These are phyloP conservation scores for Empis stercorea DNA, from an alignment of 2,888 invertebrate species.

Conservation along the genomic window DNA sequence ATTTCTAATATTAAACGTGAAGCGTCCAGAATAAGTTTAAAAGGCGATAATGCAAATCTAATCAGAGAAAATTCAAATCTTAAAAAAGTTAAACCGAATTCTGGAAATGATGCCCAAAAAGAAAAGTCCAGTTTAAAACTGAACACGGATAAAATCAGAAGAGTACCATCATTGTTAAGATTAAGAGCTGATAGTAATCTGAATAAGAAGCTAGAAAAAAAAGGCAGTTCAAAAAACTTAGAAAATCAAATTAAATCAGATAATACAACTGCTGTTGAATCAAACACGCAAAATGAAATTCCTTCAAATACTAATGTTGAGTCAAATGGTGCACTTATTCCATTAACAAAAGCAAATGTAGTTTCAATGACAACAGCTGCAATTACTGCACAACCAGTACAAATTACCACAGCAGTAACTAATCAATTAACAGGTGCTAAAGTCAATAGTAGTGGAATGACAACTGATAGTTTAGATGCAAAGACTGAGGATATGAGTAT, in stretches of 20 bases:
- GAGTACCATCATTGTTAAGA: conserved; percentile 26
- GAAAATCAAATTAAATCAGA: conserved; percentile 1
- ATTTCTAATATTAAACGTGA: conserved; percentile 8
- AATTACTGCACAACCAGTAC: conserved; percentile 43
- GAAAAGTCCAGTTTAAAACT: conserved; percentile 2
- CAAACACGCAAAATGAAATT: background rate
- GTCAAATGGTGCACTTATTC: conserved; percentile 16
- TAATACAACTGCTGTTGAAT: background rate
- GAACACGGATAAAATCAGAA: conserved; percentile 14
- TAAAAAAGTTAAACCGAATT: background rate
- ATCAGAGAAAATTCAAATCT: conserved; percentile 7
- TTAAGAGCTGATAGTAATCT: conserved; percentile 29
- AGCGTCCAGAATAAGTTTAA: conserved; percentile 1
- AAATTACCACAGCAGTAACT: conserved; percentile 42
- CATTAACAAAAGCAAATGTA: conserved; percentile 24
- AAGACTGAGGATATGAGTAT: conserved; percentile 15
- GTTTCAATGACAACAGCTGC: conserved; percentile 47
- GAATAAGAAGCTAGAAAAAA: conserved; percentile 19
- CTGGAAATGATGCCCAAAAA: background rate
- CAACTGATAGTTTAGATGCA: conserved; percentile 8
- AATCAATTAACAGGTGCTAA: conserved; percentile 38
- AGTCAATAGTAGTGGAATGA: conserved; percentile 11
- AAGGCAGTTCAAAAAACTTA: conserved; percentile 15
- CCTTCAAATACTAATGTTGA: background rate
- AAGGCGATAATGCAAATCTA: conserved; percentile 10